These are phyloP conservation scores for Telmatochromis brichardi DNA, from an alignment of 2,113 vertebrate species.

Conservation along the genomic window DNA sequence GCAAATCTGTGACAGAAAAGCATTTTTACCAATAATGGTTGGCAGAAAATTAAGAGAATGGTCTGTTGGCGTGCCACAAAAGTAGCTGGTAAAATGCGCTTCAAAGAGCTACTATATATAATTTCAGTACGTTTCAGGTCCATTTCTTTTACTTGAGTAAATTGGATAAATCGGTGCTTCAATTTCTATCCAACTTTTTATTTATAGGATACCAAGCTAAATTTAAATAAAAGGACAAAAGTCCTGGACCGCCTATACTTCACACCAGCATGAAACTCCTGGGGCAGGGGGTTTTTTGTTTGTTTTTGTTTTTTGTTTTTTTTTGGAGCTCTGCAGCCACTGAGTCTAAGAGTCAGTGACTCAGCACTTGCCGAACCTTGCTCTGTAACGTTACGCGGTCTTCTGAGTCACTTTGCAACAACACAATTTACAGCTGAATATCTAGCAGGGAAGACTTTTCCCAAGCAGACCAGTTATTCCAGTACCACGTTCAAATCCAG, in stretches of 20 bases:
- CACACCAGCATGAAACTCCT: not conserved
- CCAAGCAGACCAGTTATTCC: not conserved
- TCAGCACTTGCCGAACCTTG: not conserved
- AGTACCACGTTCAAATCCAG: not conserved
- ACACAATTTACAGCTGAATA: not conserved
- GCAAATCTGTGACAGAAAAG: not conserved
- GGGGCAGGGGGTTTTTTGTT: not conserved
- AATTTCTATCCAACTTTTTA: not conserved
- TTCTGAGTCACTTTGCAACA: not conserved
- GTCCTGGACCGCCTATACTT: not conserved
- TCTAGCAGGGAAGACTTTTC: not conserved
- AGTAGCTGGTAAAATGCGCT: not conserved
- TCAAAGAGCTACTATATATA: not conserved
- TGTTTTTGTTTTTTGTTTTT: rapidly evolving
- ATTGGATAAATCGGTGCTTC: not conserved
- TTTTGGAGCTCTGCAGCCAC: not conserved
- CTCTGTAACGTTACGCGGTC: not conserved
- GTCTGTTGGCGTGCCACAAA: not conserved
- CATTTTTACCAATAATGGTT: not conserved
- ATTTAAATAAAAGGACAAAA: not conserved
- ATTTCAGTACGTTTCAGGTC: not conserved
- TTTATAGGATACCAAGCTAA: not conserved
- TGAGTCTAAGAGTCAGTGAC: not conserved
- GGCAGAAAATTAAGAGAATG: not conserved
- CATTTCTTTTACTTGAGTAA: not conserved